A percentile compares a stretch with the other conserved stretches of the same genome.
These are phyloP conservation scores for Anaspis maculata DNA, from an alignment of 2,888 invertebrate genomes.

Conservation along the genomic window DNA sequence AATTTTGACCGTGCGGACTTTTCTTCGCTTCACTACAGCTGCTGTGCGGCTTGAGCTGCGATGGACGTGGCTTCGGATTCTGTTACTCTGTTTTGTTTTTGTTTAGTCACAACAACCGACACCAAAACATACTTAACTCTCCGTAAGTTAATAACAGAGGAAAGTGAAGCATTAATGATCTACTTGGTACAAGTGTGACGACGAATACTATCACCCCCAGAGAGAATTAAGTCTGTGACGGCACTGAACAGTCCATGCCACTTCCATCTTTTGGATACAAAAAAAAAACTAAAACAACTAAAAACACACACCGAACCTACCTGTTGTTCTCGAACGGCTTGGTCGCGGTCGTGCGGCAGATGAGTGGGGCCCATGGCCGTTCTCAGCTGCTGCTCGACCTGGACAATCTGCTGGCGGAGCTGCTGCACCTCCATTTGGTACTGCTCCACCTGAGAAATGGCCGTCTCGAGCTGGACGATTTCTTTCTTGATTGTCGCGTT, in stretches of 20 bases:
- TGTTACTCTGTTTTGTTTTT: no score
- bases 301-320: slow-evolving; percentile 57
- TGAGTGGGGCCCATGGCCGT: slow-evolving; percentile 76
- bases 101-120: slow-evolving; percentile 8
- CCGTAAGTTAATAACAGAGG: no score
- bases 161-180: no score
- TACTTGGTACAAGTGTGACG: no score
- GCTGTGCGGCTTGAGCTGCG: slow-evolving; percentile 25
- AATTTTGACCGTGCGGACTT: no score
- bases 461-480: slow-evolving; percentile 60
- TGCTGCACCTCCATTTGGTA: slow-evolving; percentile 82
- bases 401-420: slow-evolving; percentile 73
- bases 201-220: no score
- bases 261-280: no score
- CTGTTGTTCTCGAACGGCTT: slow-evolving; percentile 77
- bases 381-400: slow-evolving; percentile 81
- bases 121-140: no score
- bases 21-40: slow-evolving; percentile 31
- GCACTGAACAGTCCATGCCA: slow-evolving; percentile 27
- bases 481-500: slow-evolving; percentile 54
- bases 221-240: not conserved
- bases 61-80: slow-evolving; percentile 10
- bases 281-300: no score
- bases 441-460: slow-evolving; percentile 77
- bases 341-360: slow-evolving; percentile 73